phyloP scores from a whole-genome alignment of 2,888 invertebrate species.

The Oligia latruncula region DNA sequence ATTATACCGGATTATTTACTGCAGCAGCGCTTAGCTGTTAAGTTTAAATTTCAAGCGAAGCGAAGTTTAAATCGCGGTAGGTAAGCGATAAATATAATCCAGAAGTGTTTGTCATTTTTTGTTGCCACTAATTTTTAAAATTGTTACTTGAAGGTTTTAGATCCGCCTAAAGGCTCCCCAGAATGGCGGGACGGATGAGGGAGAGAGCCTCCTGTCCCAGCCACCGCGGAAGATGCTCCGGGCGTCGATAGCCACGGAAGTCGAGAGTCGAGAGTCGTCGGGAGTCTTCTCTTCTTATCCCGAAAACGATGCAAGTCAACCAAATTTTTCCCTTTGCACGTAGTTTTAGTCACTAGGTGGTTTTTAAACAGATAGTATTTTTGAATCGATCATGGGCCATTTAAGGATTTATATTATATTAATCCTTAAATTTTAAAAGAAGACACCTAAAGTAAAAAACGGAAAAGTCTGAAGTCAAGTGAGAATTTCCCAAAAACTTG shows the following conservation, averaged over 20 bases:
- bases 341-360: background rate
- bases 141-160: background rate
- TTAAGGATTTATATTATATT: background rate
- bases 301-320: no score
- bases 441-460: background rate
- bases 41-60: slow-evolving; percentile 46
- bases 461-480: background rate
- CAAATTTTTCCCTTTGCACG: background rate
- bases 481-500: background rate
- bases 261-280: no score
- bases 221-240: no score
- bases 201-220: no score
- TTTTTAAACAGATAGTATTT: background rate
- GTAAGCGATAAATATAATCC: slow-evolving; percentile 43
- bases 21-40: slow-evolving; percentile 33
- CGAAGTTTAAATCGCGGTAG: slow-evolving; percentile 44
- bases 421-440: background rate
- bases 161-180: background rate
- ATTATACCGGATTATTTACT: slow-evolving; percentile 51
- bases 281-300: no score
- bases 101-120: slow-evolving; percentile 21
- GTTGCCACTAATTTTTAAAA: background rate
- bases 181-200: background rate
- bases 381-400: background rate
- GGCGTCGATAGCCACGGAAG: no score